Base-by-base conservation (phyloP, 2,113 vertebrate genomes). In the Lucifuga dentata region DNA sequence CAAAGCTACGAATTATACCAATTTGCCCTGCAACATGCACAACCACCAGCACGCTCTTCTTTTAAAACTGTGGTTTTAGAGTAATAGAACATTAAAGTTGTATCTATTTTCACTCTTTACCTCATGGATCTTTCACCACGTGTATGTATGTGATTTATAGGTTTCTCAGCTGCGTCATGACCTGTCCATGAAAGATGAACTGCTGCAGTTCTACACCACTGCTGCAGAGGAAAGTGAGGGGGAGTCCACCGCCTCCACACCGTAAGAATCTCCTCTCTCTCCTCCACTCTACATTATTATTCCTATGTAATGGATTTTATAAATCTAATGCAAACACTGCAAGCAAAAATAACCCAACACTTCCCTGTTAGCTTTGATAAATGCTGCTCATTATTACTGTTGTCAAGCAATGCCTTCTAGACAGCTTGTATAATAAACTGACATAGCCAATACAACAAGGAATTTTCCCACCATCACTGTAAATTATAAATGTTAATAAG, bases 161-260 rank as follows among this genome's bases (percentile, higher is more conserved):
- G 97, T 97, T 10, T 98, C 96, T 71, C 98, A 99, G 89, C 68
- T 99, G 73, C 94, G 97, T 32, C 98, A 99, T 61, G 96, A 99
- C 68, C 90, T 99, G 29, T 96, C 95, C 60, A 97, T 99, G 96
- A 99, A 99, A 73, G 97, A 99, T 89, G 98, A 99, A 39, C 91
- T 99, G 63, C 93, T 99, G 3, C 98, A 99, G 90, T 98, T 99
- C 86, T 99, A 99, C 40, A 97, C 95, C 67, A 97, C 90, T 0
- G 95, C 95, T 10, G 97, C 95, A 0, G 97, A 99, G 64, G 97
- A 99, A 69, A 98, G 97, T 0, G 97, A 99, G 50, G 95, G 95
- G 0, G 97, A 98, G 59, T 99, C 97, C 0, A 23, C 91, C 64
- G 95, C 94, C 80, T 94, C 95, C 24, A 97, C 97, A 21, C 97